Conservation (phyloP, 2,113 vertebrate genomes). For the Ptilorrhoa leucosticta region DNA sequence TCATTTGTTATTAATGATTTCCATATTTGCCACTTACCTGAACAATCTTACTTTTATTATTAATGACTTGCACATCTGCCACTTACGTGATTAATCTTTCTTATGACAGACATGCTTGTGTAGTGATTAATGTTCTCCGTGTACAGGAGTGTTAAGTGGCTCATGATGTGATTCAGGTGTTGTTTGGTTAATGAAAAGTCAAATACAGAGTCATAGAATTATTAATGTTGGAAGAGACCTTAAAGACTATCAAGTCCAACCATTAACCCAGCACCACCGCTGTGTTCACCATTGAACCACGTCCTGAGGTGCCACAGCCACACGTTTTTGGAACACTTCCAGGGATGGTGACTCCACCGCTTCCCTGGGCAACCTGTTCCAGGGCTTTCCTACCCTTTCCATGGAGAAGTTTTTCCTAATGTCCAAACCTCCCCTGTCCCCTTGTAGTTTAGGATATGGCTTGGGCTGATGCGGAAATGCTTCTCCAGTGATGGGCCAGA, state of each 20-base stretch:
- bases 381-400: background rate
- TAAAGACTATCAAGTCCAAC: background rate
- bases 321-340: fast-evolving
- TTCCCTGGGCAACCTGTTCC: background rate
- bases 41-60: background rate
- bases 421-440: background rate
- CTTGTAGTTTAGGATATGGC: background rate
- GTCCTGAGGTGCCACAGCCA: background rate
- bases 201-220: background rate
- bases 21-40: background rate
- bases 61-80: background rate
- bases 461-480: background rate
- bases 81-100: background rate
- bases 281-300: background rate
- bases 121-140: background rate
- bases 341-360: background rate
- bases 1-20: background rate
- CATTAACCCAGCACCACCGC: background rate
- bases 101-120: background rate
- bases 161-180: background rate
- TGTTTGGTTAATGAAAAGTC: background rate
- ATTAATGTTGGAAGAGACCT: background rate
- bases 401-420: background rate
- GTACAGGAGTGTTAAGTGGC: fast-evolving
- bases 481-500: background rate